Evolutionary conservation across 2,113 vertebrate genomes (phyloP).

Genomic region (Pipra filicauda): DNA sequence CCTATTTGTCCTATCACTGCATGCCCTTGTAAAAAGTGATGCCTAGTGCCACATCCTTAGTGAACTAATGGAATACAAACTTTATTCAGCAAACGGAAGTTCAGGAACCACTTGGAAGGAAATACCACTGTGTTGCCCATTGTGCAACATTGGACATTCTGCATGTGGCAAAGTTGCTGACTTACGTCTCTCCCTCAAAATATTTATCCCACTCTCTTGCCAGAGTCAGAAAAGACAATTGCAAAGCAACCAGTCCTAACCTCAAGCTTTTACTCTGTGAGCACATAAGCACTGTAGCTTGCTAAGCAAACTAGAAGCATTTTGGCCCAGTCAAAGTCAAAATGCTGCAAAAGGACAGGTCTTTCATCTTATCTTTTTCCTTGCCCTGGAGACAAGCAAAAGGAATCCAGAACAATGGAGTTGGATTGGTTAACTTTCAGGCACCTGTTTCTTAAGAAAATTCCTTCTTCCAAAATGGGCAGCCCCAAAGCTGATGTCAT

Average conservation of each 20-base stretch:
- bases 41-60: neutral
- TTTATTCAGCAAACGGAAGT: neutral
- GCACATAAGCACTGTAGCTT: neutral
- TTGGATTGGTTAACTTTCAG: neutral
- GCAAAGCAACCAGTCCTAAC: neutral
- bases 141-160: neutral
- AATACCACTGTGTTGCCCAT: rapidly evolving
- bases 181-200: neutral
- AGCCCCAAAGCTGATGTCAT: neutral
- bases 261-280: neutral
- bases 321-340: neutral
- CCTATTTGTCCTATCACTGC: neutral
- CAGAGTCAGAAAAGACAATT: neutral
- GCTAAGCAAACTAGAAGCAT: neutral
- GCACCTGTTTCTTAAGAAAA: neutral
- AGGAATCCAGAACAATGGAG: neutral
- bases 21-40: neutral
- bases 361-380: neutral
- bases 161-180: neutral
- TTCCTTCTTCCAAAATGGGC: neutral
- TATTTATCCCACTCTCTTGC: neutral
- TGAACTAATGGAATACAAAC: neutral
- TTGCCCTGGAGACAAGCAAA: neutral
- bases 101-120: neutral
- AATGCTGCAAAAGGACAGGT: neutral